A percentile compares a stretch with the other conserved stretches of the same genome.
Evolutionary conservation across 2,113 vertebrate species (phyloP).

Genomic region (Megaceryle maxima): DNA sequence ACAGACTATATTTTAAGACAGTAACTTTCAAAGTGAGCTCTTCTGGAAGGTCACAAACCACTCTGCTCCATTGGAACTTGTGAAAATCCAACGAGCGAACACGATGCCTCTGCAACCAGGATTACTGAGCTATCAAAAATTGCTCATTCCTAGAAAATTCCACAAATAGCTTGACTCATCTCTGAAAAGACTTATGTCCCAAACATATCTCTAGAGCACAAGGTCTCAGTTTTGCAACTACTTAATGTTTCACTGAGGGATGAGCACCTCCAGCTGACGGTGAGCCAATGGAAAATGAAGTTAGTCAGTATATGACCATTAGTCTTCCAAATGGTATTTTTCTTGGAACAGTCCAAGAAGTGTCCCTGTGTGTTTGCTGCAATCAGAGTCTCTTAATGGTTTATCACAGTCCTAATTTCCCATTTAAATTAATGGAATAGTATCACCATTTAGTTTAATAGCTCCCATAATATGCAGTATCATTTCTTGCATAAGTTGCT

Average conservation of each 20-base stretch:
- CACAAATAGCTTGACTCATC: not conserved
- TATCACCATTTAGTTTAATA: slow-evolving; percentile 27
- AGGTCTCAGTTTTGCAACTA: not conserved
- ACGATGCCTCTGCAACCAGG: not conserved
- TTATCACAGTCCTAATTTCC: slow-evolving; percentile 11
- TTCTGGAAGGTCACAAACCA: not conserved
- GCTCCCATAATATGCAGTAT: not conserved
- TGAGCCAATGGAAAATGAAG: not conserved
- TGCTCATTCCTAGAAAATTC: not conserved
- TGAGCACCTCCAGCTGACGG: not conserved
- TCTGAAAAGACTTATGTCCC: not conserved
- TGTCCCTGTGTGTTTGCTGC: not conserved
- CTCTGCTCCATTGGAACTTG: not conserved
- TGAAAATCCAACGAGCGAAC: not conserved
- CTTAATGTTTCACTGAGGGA: not conserved
- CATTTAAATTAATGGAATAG: slow-evolving; percentile 36
- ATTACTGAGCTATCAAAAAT: not conserved
- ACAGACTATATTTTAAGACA: not conserved
- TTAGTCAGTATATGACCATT: not conserved
- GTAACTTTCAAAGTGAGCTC: not conserved
- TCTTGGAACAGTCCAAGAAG: not conserved
- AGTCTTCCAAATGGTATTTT: not conserved
- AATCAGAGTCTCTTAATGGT: not conserved
- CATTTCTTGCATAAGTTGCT: not conserved
- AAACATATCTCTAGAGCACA: not conserved